Percentiles rank a stretch among this genome's conserved stretches.
Conservation (phyloP, 2,888 invertebrate species). For the Strigamia transsilvanica region DNA sequence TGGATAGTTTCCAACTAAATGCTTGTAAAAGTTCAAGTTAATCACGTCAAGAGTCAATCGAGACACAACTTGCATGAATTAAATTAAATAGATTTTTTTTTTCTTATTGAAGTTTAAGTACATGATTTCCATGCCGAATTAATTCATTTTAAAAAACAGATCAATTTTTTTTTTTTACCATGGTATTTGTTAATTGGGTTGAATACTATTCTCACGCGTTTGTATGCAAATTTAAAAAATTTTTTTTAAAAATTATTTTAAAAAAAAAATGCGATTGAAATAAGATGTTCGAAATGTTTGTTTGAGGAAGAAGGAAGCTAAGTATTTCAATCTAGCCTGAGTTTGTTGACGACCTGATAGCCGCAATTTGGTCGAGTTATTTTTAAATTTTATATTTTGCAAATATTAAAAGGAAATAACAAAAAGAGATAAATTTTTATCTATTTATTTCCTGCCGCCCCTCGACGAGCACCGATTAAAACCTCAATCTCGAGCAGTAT, state of each 20-base stretch:
- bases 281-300: not conserved
- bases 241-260: no score
- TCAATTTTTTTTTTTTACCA: not conserved
- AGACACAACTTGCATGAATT: no score
- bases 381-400: not conserved
- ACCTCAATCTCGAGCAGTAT: not conserved
- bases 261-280: not conserved
- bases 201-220: constrained; percentile 12
- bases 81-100: no score
- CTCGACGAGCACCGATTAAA: not conserved
- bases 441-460: not conserved
- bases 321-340: not conserved
- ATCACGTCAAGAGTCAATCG: not conserved
- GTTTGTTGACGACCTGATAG: constrained; percentile 29
- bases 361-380: not conserved
- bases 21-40: constrained; percentile 44
- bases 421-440: not conserved
- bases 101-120: no score
- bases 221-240: not conserved
- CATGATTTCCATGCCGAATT: no score
- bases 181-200: not conserved
- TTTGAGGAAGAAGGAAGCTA: constrained; percentile 17
- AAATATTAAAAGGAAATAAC: not conserved
- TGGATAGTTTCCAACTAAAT: constrained; percentile 26
- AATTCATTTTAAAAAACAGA: not conserved